phyloP scores from a whole-genome alignment of 2,888 invertebrate species.

The Alcis repandata region DNA sequence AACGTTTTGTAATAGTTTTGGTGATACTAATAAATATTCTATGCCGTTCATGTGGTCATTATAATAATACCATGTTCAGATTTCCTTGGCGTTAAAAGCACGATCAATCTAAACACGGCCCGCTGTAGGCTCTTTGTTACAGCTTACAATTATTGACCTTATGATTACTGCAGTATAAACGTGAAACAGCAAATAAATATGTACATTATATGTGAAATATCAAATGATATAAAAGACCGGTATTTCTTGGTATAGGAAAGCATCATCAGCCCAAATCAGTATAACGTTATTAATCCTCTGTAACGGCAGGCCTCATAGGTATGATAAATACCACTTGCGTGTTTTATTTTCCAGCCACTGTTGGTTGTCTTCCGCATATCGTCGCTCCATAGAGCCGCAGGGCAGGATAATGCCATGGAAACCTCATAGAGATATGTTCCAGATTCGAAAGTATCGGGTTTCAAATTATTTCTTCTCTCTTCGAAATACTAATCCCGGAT shows the following conservation, averaged over 20 bases:
- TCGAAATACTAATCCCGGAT: constrained; percentile 29
- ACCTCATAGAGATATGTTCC: neutral
- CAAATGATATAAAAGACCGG: neutral
- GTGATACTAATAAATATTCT: constrained; percentile 17
- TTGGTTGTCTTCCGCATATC: neutral
- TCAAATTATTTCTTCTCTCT: constrained; percentile 19
- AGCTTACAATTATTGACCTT: constrained; percentile 23
- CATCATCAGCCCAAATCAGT: too few relatives aligned
- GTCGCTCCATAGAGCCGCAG: too few relatives aligned
- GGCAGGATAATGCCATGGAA: neutral
- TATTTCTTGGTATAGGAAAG: neutral
- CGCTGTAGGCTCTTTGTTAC: constrained; percentile 38
- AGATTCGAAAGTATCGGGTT: constrained; percentile 15
- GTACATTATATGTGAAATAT: neutral
- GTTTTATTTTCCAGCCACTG: neutral
- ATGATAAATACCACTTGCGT: neutral
- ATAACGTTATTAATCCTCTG: too few relatives aligned
- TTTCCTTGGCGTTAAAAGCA: constrained; percentile 51
- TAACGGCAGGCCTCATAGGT: too few relatives aligned
- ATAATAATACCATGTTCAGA: constrained; percentile 47
- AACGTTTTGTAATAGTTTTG: neutral
- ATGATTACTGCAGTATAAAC: constrained; percentile 26
- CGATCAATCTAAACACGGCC: constrained; percentile 47
- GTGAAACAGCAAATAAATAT: constrained; percentile 14
- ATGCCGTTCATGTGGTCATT: constrained; percentile 33